Evolutionary conservation across 2,888 invertebrate species (phyloP).

Genomic region (Synanthedon andrenaeformis): DNA sequence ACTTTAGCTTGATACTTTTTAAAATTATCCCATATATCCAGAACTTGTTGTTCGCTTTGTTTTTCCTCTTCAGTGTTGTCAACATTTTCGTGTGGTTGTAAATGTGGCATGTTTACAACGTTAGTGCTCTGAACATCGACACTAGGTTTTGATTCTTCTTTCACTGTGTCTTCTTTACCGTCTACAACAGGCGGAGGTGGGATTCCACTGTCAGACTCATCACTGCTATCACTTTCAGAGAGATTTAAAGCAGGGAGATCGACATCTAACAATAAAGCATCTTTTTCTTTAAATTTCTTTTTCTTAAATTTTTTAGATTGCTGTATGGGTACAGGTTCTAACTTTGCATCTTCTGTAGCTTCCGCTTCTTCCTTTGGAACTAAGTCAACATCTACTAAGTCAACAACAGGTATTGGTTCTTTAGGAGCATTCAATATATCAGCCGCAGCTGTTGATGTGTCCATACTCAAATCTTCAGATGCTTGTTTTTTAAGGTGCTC

Average conservation of each 20-base stretch:
- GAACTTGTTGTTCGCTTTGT: conserved; percentile 71
- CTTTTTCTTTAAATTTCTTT: conserved; percentile 59
- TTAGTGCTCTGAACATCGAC: conserved; percentile 11
- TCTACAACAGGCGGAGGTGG: conserved; percentile 27
- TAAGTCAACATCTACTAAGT: conserved; percentile 50
- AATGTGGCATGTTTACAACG: conserved; percentile 7
- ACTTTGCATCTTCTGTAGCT: conserved; percentile 38
- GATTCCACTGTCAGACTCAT: conserved; percentile 67
- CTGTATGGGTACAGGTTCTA: conserved; percentile 34
- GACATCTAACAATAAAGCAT: conserved; percentile 58
- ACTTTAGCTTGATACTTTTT: conserved; percentile 79
- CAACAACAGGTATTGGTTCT: conserved; percentile 41
- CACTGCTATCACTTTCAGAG: conserved; percentile 86
- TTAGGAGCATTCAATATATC: conserved; percentile 19
- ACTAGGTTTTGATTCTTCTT: conserved; percentile 16
- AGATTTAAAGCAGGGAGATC: conserved; percentile 85
- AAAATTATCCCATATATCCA: conserved; percentile 83
- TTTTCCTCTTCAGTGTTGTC: conserved; percentile 50
- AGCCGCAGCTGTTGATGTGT: conserved; percentile 16
- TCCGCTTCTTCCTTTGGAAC: conserved; percentile 41
- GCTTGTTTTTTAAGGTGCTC: conserved; percentile 65
- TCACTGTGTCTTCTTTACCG: conserved; percentile 19
- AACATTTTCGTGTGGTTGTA: conserved; percentile 17
- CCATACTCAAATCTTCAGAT: conserved; percentile 34
- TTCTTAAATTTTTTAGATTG: conserved; percentile 56